These are phyloP conservation scores for Neria commutata DNA, from an alignment of 2,888 invertebrate genomes.

Conservation along the genomic window DNA sequence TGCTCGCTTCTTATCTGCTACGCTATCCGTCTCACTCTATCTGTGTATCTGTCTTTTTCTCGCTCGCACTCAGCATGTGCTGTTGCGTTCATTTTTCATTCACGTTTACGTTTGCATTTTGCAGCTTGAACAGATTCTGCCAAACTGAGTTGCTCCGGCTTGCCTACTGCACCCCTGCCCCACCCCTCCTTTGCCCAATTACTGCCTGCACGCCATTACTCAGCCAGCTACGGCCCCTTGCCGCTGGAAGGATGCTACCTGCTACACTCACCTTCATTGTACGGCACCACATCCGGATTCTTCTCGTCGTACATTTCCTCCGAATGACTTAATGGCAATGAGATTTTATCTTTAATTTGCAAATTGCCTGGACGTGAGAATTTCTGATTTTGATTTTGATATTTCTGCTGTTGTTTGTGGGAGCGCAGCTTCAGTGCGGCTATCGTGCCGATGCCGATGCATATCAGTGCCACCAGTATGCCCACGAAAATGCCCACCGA, in stretches of 20 bases:
- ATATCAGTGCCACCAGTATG: conserved; percentile 60
- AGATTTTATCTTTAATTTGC: conserved; percentile 71
- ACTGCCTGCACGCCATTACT: too few relatives aligned
- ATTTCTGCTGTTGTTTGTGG: conserved; percentile 60
- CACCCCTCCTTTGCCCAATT: background rate
- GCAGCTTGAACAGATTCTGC: background rate
- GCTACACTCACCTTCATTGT: conserved; percentile 81
- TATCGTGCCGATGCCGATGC: conserved; percentile 61
- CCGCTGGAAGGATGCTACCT: background rate
- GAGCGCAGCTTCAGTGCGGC: conserved; percentile 61
- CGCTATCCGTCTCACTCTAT: background rate
- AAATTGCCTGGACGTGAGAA: conserved; percentile 69
- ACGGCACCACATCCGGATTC: conserved; percentile 87
- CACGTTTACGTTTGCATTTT: conserved; percentile 19
- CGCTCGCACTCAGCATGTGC: conserved; percentile 16
- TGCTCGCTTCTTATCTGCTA: background rate
- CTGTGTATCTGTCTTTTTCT: background rate
- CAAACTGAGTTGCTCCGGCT: background rate
- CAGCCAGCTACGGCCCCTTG: background rate
- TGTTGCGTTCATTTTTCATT: conserved; percentile 43
- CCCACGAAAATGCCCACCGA: conserved; percentile 63
- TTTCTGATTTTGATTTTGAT: conserved; percentile 60
- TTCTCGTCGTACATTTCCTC: conserved; percentile 84
- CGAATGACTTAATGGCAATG: conserved; percentile 69
- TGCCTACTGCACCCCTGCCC: background rate